Evolutionary conservation across 2,888 invertebrate species (phyloP).

Genomic region (Pristionchus fissidentatus): DNA sequence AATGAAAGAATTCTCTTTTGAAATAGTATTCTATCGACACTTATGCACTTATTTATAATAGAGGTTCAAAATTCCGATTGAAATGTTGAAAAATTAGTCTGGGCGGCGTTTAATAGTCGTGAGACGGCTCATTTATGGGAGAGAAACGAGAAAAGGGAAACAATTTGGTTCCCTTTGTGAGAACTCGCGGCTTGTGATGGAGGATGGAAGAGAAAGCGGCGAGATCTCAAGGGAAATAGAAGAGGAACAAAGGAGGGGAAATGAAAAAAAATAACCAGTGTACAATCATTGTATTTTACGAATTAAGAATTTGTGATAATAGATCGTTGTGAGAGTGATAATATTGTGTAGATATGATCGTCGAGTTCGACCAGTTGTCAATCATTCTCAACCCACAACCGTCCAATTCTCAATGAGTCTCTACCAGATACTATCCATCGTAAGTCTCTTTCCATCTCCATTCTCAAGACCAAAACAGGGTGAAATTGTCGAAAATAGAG

Average conservation of each 20-base stretch:
- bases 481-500: neutral
- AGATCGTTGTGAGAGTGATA: no score
- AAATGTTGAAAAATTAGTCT: neutral
- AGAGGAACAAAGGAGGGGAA: neutral
- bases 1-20: no score
- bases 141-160: neutral
- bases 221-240: conserved; percentile 22
- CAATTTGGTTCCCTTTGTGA: conserved; percentile 5
- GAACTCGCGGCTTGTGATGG: neutral
- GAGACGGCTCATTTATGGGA: neutral
- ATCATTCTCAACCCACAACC: conserved; percentile 68
- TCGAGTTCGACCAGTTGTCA: conserved; percentile 70
- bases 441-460: conserved; percentile 51
- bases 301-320: no score
- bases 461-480: neutral
- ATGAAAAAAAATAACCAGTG: neutral
- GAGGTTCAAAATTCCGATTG: no score
- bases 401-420: conserved; percentile 73
- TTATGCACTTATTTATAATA: no score
- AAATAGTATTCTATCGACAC: no score
- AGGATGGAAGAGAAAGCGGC: conserved; percentile 13
- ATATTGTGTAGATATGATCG: conserved; percentile 64
- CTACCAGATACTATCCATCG: conserved; percentile 73
- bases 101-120: neutral
- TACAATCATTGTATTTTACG: no score